A percentile compares a stretch with the other conserved stretches of the same genome.
These are phyloP conservation scores for Hemiscyllium ocellatum DNA, from an alignment of 2,113 vertebrate genomes.

Conservation along the genomic window DNA sequence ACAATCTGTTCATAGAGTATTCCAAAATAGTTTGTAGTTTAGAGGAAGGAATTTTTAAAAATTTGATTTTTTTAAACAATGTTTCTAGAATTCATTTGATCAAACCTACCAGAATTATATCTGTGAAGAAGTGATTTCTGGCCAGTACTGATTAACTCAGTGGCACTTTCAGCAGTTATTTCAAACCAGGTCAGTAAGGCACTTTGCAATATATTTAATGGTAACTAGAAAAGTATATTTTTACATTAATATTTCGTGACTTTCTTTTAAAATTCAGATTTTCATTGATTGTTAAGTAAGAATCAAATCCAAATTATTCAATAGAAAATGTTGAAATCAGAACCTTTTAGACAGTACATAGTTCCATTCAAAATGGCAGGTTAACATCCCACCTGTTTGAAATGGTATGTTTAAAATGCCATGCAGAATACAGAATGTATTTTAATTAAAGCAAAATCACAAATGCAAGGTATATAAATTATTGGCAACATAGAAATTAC, in stretches of 20 bases:
- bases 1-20: conserved; percentile 7
- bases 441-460: neutral
- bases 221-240: neutral
- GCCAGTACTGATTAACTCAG: neutral
- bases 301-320: neutral
- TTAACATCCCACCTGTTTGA: neutral
- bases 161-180: neutral
- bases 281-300: neutral
- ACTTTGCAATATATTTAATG: neutral
- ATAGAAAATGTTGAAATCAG: neutral
- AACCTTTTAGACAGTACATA: neutral
- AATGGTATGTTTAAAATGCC: neutral
- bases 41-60: neutral
- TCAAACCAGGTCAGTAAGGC: neutral
- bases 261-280: neutral
- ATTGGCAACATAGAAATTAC: neutral
- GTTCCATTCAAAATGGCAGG: neutral
- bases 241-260: neutral
- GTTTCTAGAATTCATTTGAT: neutral
- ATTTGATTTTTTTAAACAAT: neutral
- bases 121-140: neutral
- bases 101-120: neutral
- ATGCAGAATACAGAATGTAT: neutral
- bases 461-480: neutral
- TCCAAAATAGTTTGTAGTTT: neutral